A percentile compares a stretch with the other conserved stretches of the same genome.
phyloP scores from a whole-genome alignment of 64 coral and sea anemone genomes.

The Montipora efflorescens region DNA sequence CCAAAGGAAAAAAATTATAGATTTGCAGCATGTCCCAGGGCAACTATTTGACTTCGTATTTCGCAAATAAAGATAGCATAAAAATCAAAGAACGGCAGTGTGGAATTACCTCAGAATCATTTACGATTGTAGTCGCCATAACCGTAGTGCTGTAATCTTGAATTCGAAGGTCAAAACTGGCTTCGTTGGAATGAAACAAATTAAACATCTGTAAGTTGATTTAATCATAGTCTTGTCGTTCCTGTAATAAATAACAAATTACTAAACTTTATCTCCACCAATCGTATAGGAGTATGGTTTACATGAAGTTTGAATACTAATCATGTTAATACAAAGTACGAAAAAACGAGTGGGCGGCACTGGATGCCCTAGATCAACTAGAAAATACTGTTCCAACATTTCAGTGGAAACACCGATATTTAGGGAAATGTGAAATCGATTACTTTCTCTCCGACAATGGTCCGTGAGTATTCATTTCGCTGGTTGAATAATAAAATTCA shows the following conservation, averaged over 20 bases:
- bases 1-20: background rate
- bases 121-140: background rate
- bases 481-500: too few species aligned
- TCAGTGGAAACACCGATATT: too few species aligned
- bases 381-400: too few species aligned
- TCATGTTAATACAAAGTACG: constrained; percentile 5
- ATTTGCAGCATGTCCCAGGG: background rate
- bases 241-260: constrained; percentile 33
- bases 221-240: constrained; percentile 34
- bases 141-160: constrained; percentile 3
- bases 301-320: constrained; percentile 38
- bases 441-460: too few species aligned
- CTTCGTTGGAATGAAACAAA: constrained; percentile 15
- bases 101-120: background rate
- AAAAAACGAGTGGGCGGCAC: background rate
- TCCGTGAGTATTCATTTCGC: too few species aligned
- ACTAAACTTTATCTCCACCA: background rate
- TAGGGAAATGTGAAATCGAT: too few species aligned
- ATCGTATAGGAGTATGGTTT: background rate
- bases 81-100: background rate
- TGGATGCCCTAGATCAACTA: background rate
- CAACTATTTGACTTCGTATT: background rate
- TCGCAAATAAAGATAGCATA: too few species aligned
- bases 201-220: constrained; percentile 18
- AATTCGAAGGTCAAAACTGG: constrained; percentile 3